Evolutionary conservation across 2,888 invertebrate species (phyloP), one percentile per base, ranked within the genome.

Genomic region (Hypsopygia costalis): DNA sequence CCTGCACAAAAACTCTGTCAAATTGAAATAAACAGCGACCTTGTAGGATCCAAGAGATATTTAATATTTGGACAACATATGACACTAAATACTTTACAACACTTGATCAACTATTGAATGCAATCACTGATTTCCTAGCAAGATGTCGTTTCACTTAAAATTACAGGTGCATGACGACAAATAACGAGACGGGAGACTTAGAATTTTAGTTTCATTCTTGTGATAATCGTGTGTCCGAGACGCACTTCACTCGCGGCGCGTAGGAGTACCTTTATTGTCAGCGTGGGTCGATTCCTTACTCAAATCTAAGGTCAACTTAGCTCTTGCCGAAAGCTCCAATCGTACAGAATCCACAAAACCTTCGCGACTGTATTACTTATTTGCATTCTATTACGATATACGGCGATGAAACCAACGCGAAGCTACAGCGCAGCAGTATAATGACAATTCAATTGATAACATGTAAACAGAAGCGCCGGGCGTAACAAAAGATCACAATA

Each of bases 391-490:
- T 66, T 53, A n/a, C n/a, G n/a, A n/a, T 58, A 54, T 58, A 53
- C 56, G 57, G 62, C 49, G 52, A 58, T 2, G 4, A 16, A 16
- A 16, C 2, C 3, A 16, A 16, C 52, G 55, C 51, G 46, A 48
- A 49, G 49, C 53, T 22, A 55, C 36, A 57, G 49, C 47, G 45
- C 47, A 52, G 51, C 16, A 4, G 16, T 16, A 16, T 55, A 54
- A 62, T 59, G 61, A 47, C 22, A 55, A 51, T 49, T 52, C 58
- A 53, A 53, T 54, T 55, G 54, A 56, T 55, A 63, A 68, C 53
- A 73, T 75, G 81, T 82, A 85, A 85, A 82, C 80, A 78, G 60
- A 79, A 69, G 68, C 70, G 75, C 79, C 81, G 79, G 80, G 63
- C 65, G 68, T 73, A 69, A 76, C 67, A 69, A 75, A 52, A 67